Percentiles rank a stretch among this genome's conserved stretches.
Conservation (phyloP, 1,140 invertebrate species). For the Steinernema feltiae region DNA sequence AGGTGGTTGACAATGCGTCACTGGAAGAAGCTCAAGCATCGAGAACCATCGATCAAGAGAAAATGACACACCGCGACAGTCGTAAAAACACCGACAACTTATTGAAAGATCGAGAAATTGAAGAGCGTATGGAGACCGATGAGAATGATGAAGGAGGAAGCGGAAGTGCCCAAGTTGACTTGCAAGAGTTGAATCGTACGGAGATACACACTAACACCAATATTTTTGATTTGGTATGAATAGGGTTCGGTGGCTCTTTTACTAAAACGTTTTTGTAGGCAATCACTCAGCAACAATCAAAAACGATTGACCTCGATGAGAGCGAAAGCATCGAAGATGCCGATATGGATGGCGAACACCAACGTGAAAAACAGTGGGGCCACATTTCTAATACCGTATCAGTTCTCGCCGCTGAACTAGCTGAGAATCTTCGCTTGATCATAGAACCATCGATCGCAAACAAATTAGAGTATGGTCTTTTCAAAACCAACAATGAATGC, state of each 20-base stretch:
- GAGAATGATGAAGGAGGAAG: slow-evolving; percentile 30
- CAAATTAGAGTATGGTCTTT: slow-evolving; percentile 65
- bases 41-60: not conserved
- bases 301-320: not conserved
- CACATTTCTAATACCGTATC: slow-evolving; percentile 65
- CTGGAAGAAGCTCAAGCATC: slow-evolving; percentile 2
- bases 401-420: slow-evolving; percentile 75
- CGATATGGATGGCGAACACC: not conserved
- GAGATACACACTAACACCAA: slow-evolving; percentile 1
- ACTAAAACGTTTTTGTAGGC: no score
- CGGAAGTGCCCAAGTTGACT: slow-evolving; percentile 5
- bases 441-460: slow-evolving; percentile 88
- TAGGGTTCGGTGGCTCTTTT: no score
- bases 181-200: not conserved
- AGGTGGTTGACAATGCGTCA: not conserved
- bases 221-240: not conserved
- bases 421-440: slow-evolving; percentile 84
- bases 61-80: not conserved
- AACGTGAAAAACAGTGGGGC: slow-evolving; percentile 59
- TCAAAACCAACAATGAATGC: not conserved
- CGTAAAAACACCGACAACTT: not conserved
- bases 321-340: not conserved
- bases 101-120: not conserved
- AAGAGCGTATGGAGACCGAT: slow-evolving; percentile 34
- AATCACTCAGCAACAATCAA: not conserved